These are phyloP conservation scores for Erithacus rubecula DNA, from an alignment of 2,797 vertebrate species.

Conservation along the genomic window DNA sequence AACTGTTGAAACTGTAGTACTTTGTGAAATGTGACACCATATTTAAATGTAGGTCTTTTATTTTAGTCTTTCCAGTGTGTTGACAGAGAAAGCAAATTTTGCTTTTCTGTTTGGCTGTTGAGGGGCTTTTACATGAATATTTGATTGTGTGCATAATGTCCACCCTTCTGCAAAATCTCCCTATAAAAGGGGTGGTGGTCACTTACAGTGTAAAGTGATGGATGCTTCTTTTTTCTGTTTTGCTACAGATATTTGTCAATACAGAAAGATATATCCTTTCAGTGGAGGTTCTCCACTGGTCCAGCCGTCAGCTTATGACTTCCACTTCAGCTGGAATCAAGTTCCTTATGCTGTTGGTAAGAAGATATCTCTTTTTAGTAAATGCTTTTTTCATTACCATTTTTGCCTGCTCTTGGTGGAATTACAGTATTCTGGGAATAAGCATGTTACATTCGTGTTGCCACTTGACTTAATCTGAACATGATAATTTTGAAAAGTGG, in stretches of 20 bases:
- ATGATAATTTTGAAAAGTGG: neutral
- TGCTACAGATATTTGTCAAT: conserved; percentile 89
- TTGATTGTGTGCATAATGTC: neutral
- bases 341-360: conserved; percentile 94
- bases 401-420: neutral
- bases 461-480: neutral
- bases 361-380: conserved; percentile 25
- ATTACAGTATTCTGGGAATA: neutral
- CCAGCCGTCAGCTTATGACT: conserved; percentile 92
- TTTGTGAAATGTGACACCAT: neutral
- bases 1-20: neutral
- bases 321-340: conserved; percentile 99
- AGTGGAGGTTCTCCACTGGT: conserved; percentile 92
- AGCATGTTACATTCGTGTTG: neutral
- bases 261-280: conserved; percentile 95
- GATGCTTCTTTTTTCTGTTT: neutral
- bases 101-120: neutral
- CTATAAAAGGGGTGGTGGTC: neutral
- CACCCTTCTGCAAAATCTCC: neutral
- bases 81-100: neutral
- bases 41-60: neutral
- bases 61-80: neutral
- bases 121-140: neutral
- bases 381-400: neutral
- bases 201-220: neutral